These are phyloP conservation scores for Hydrozoanthus gracilis DNA, from an alignment of 92 coral and sea anemone genomes.

Conservation along the genomic window DNA sequence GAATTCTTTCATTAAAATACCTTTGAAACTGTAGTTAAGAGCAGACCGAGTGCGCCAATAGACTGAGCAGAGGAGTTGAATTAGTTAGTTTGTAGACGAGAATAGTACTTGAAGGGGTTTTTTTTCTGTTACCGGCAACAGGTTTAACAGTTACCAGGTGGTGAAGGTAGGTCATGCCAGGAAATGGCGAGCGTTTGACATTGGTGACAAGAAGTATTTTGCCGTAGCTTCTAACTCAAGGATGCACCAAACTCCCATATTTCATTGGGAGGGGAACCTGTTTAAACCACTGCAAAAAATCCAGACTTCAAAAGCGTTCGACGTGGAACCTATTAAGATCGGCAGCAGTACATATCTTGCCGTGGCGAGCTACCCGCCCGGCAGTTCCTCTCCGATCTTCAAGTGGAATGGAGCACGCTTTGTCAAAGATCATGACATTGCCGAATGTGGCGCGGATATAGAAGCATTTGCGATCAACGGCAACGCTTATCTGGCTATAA, in stretches of 20 bases:
- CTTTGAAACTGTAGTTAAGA: too few relatives aligned
- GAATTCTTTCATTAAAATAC: too few relatives aligned
- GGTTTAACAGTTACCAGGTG: conserved; percentile 80
- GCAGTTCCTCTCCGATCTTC: conserved; percentile 77
- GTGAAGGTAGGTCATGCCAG: conserved; percentile 80
- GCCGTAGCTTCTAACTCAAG: conserved; percentile 86
- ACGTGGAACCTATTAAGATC: conserved; percentile 82
- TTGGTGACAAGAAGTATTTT: conserved; percentile 77
- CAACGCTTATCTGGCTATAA: conserved; percentile 72
- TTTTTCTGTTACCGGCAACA: conserved; percentile 17
- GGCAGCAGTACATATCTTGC: conserved; percentile 76
- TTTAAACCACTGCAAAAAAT: conserved; percentile 77
- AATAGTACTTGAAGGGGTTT: not conserved
- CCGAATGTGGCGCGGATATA: conserved; percentile 86
- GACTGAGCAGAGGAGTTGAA: too few relatives aligned
- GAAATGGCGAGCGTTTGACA: conserved; percentile 85
- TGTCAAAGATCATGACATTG: conserved; percentile 77
- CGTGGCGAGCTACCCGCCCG: conserved; percentile 72
- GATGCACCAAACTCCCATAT: conserved; percentile 75
- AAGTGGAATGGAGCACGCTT: conserved; percentile 89
- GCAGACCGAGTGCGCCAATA: too few relatives aligned
- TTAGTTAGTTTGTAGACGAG: too few relatives aligned
- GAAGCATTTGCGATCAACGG: conserved; percentile 81
- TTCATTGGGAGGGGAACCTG: conserved; percentile 77
- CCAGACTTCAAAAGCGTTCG: conserved; percentile 77